A percentile compares a stretch with the other conserved stretches of the same genome.
Evolutionary conservation across 2,797 vertebrate genomes (phyloP).

Genomic region (Garrulus glandarius): DNA sequence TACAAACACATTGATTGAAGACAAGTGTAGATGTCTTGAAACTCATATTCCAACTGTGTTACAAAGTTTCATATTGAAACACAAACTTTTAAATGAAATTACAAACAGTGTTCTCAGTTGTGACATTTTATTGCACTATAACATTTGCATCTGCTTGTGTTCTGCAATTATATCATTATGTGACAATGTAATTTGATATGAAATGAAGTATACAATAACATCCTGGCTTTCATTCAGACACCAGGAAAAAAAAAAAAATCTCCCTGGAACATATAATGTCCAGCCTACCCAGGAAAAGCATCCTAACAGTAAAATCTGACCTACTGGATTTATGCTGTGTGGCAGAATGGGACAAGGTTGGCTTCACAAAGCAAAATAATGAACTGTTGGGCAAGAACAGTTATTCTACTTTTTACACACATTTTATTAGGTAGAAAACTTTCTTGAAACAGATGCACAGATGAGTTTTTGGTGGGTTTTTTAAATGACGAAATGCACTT

Average conservation of each 20-base stretch:
- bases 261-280: background rate
- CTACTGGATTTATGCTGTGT: background rate
- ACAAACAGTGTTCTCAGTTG: background rate
- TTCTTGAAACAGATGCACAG: background rate
- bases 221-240: background rate
- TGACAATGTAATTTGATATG: slow-evolving; percentile 8
- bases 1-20: background rate
- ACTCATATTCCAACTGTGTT: background rate
- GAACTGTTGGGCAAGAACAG: background rate
- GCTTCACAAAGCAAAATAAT: background rate
- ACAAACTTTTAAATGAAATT: slow-evolving; percentile 11
- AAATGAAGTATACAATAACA: slow-evolving; percentile 3
- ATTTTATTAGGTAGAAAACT: background rate
- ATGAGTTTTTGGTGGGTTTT: background rate
- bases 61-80: background rate
- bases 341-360: background rate
- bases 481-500: background rate
- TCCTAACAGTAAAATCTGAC: background rate
- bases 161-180: slow-evolving; percentile 13
- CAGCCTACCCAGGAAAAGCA: background rate
- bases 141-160: slow-evolving; percentile 5
- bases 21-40: background rate
- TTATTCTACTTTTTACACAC: background rate
- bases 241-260: background rate
- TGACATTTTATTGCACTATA: slow-evolving; percentile 39